A percentile compares a stretch with the other conserved stretches of the same genome.
Conservation (phyloP, 1,140 invertebrate species). For the Tetramorium parvispinum region DNA sequence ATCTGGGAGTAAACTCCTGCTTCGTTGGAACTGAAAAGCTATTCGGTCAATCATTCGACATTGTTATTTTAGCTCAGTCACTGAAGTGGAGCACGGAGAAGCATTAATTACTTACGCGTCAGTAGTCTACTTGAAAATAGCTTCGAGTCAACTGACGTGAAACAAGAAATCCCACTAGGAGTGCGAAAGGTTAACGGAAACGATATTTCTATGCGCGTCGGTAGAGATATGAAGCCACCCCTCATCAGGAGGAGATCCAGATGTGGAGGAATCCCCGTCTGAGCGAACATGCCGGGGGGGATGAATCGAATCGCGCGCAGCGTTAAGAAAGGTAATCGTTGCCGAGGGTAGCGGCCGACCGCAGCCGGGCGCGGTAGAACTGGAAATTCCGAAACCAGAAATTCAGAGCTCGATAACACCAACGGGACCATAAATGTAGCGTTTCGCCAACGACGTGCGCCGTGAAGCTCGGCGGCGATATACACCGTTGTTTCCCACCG, state of each 20-base stretch:
- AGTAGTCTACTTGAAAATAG: slow-evolving; percentile 31
- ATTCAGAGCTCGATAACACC: slow-evolving; percentile 75
- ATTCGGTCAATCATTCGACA: slow-evolving; percentile 10
- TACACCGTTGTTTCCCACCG: slow-evolving; percentile 74
- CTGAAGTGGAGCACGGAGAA: background rate
- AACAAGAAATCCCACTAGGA: slow-evolving; percentile 27
- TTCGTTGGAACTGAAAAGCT: background rate
- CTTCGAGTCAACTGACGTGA: slow-evolving; percentile 9
- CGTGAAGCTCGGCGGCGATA: slow-evolving; percentile 60
- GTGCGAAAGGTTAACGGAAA: slow-evolving; percentile 29
- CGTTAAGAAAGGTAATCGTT: slow-evolving; percentile 57
- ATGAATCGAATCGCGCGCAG: slow-evolving; percentile 43
- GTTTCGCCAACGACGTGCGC: slow-evolving; percentile 75
- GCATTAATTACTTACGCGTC: slow-evolving; percentile 37
- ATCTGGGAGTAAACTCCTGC: background rate
- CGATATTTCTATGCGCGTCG: slow-evolving; percentile 30
- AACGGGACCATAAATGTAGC: slow-evolving; percentile 79
- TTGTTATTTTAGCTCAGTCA: slow-evolving; percentile 44
- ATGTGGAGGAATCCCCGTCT: slow-evolving; percentile 6
- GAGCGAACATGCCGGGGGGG: slow-evolving; percentile 2
- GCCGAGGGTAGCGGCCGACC: slow-evolving; percentile 49
- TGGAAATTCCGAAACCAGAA: slow-evolving; percentile 74
- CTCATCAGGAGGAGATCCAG: background rate
- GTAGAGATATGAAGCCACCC: slow-evolving; percentile 11
- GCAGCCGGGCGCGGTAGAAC: slow-evolving; percentile 49